Evolutionary conservation across 2,888 invertebrate genomes (phyloP).

Genomic region (Ischnus inquisitorius): DNA sequence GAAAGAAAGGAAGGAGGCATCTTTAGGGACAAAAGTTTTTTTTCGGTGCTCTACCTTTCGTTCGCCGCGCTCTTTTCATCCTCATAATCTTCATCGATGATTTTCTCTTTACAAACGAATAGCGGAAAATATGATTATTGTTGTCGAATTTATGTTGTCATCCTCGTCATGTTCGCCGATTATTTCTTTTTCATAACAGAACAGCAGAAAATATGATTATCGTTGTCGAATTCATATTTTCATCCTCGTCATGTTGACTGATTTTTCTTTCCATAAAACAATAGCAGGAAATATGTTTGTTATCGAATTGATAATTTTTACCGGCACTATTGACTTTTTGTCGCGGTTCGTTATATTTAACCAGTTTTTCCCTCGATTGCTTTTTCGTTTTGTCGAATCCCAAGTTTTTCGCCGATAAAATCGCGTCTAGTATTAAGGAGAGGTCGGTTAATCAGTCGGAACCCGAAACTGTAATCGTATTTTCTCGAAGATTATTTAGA

Average conservation of each 20-base stretch:
- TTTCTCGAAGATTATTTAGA: too few relatives aligned
- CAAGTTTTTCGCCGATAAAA: background rate
- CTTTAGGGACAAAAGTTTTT: conserved; percentile 46
- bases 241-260: background rate
- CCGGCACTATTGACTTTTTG: conserved; percentile 14
- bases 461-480: too few relatives aligned
- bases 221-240: conserved; percentile 40
- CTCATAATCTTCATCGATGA: conserved; percentile 52
- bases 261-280: conserved; percentile 9
- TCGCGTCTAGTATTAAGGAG: background rate
- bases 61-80: conserved; percentile 32
- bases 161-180: background rate
- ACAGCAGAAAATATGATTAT: conserved; percentile 44
- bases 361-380: conserved; percentile 4
- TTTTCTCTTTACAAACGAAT: conserved; percentile 34
- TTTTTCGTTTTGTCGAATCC: conserved; percentile 17
- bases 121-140: conserved; percentile 52
- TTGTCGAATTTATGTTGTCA: conserved; percentile 35
- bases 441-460: too few relatives aligned
- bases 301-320: background rate
- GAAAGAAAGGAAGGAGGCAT: conserved; percentile 42
- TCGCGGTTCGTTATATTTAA: conserved; percentile 18
- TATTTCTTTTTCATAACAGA: conserved; percentile 17
- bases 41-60: conserved; percentile 2
- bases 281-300: background rate